Evolutionary conservation across 1,140 invertebrate species (phyloP), one percentile per base, ranked within the genome.

Genomic region (Lethocerus indicus): DNA sequence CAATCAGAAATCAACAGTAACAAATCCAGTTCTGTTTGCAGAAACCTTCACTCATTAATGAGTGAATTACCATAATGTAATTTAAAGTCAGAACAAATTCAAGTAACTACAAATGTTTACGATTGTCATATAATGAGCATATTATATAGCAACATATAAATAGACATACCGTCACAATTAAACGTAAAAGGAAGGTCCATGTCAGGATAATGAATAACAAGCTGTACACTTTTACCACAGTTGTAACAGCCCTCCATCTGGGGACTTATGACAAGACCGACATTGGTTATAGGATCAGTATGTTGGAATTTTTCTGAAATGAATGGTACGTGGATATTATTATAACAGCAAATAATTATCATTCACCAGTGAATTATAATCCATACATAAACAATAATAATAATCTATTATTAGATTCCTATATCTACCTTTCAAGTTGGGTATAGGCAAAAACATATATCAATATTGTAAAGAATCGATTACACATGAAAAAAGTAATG

Each of bases 141-240:
- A 26, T 0, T 4, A 47, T 54, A 45, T 27, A 47, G 35, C 28
- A 24, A 23, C 27, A 47, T 32, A 16, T 35, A 47, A 45, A 47
- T 23, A 44, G 32, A 63, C 67, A 71, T 69, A 87, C 84, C 80
- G 66, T 90, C 83, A 63, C 86, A 90, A 13, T 85, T 90, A 62
- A 93, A 91, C 13, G 75, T 76, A 55, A 90, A 76, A 0, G 83
- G 80, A 50, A 76, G 69, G 25, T 71, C 67, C 32, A 72, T 67
- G 2, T 66, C 62, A 53, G 64, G 61, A 14, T 64, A 66, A 67
- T 85, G 73, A 47, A 92, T 83, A 57, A 84, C 72, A 47, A 93
- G 67, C 68, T 91, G 89, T 49, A 91, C 81, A 61, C 85, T 89
- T 12, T 83, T 82, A 52, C 79, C 81, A 53, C 80, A 71, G 36